Conservation (phyloP, 2,113 vertebrate genomes). For the Pardalotus punctatus region DNA sequence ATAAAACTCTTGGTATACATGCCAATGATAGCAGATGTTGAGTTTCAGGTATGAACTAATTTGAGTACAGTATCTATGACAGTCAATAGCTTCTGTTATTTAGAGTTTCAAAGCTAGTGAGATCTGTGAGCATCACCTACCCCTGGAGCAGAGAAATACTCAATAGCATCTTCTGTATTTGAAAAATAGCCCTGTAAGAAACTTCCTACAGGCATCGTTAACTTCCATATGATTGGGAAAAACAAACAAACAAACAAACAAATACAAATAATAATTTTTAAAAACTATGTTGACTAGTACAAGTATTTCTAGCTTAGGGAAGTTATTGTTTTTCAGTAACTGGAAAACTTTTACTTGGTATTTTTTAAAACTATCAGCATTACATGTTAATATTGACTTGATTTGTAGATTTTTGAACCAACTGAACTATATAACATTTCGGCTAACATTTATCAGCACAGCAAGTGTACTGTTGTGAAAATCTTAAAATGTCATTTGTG, state of each 20-base stretch:
- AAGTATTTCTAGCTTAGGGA: background rate
- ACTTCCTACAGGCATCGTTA: background rate
- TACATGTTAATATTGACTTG: background rate
- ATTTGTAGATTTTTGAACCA: background rate
- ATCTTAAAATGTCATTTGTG: background rate
- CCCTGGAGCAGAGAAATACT: background rate
- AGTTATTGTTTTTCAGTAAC: background rate
- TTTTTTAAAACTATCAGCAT: background rate
- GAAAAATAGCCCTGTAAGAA: background rate
- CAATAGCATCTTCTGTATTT: background rate
- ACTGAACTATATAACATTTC: accelerated
- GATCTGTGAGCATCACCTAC: background rate
- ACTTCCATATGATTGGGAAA: background rate
- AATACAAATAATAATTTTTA: background rate
- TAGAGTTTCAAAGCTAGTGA: background rate
- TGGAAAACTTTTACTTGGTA: background rate
- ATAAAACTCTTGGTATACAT: background rate
- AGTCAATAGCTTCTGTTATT: background rate
- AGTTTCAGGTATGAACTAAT: background rate
- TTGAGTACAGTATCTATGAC: background rate
- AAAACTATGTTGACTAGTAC: background rate
- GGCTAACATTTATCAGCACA: background rate
- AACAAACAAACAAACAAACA: background rate
- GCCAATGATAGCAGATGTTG: background rate
- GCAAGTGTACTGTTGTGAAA: background rate